Percentiles rank a stretch among this genome's conserved stretches.
Conservation (phyloP, 2,113 vertebrate genomes). For the Gorsachius goisagi region DNA sequence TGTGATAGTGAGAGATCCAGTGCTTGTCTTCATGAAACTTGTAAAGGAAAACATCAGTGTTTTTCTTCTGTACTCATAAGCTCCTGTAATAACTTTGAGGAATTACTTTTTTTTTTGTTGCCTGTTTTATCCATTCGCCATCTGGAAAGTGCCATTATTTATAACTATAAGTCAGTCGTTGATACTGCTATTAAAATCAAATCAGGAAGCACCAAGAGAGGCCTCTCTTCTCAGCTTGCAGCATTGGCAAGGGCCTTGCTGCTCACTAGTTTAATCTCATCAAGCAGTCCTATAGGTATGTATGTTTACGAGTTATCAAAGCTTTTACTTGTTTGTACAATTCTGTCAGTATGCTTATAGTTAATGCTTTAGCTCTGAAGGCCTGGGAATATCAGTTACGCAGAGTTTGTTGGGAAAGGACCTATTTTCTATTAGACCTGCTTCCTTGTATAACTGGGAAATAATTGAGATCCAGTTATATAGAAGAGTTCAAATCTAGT, state of each 20-base stretch:
- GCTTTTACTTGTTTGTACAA: neutral
- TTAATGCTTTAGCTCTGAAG: neutral
- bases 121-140: fast-evolving
- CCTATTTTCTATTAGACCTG: neutral
- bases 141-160: neutral
- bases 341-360: neutral
- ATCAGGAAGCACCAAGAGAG: neutral
- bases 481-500: neutral
- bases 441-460: neutral
- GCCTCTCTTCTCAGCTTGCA: neutral
- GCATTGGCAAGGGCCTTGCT: neutral
- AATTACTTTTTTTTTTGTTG: neutral
- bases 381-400: neutral
- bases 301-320: neutral
- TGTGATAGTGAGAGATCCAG: neutral
- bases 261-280: neutral
- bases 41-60: neutral
- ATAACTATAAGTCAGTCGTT: neutral
- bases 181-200: neutral
- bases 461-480: neutral
- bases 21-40: neutral
- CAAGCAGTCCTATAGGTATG: neutral
- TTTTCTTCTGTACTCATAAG: neutral
- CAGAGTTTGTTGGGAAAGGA: neutral
- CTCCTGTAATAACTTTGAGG: neutral